A percentile compares a stretch with the other conserved stretches of the same genome.
Evolutionary conservation across 2,888 invertebrate genomes (phyloP).

Genomic region (Pristionchus japonicus): DNA sequence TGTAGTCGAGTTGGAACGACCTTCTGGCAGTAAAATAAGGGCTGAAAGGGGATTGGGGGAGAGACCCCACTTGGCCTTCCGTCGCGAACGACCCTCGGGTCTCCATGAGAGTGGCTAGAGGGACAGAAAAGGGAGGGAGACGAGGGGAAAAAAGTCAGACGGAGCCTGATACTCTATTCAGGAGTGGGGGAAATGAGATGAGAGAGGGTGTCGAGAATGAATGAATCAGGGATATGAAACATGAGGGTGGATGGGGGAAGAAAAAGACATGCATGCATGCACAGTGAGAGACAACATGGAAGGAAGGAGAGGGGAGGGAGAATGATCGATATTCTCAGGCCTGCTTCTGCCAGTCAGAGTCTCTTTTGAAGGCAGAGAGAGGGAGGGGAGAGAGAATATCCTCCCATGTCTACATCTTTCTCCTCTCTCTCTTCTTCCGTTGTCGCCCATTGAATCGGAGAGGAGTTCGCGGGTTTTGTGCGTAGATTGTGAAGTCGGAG

Average conservation of each 20-base stretch:
- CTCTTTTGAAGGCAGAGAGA: constrained; percentile 31
- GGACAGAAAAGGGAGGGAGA: background rate
- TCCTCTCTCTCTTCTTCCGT: background rate
- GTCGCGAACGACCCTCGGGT: background rate
- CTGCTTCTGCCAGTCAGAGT: constrained; percentile 5
- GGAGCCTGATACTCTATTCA: background rate
- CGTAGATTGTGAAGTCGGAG: background rate
- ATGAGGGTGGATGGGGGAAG: constrained; percentile 7
- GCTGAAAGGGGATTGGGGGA: background rate
- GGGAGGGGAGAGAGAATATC: background rate
- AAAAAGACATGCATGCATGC: background rate
- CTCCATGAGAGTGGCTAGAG: background rate
- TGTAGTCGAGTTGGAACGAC: background rate
- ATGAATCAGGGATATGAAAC: background rate
- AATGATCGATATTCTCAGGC: constrained; percentile 44
- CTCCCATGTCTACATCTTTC: background rate
- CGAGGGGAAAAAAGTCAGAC: background rate
- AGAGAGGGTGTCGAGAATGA: background rate
- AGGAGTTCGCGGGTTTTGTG: background rate
- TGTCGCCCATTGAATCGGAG: background rate
- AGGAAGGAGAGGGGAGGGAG: background rate
- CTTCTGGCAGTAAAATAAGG: background rate
- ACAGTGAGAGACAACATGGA: background rate
- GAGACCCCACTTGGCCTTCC: background rate
- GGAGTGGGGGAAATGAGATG: background rate